Percentiles rank a stretch among this genome's conserved stretches.
phyloP scores from a whole-genome alignment of 1,140 invertebrate genomes.

The Microplitis demolitor region DNA sequence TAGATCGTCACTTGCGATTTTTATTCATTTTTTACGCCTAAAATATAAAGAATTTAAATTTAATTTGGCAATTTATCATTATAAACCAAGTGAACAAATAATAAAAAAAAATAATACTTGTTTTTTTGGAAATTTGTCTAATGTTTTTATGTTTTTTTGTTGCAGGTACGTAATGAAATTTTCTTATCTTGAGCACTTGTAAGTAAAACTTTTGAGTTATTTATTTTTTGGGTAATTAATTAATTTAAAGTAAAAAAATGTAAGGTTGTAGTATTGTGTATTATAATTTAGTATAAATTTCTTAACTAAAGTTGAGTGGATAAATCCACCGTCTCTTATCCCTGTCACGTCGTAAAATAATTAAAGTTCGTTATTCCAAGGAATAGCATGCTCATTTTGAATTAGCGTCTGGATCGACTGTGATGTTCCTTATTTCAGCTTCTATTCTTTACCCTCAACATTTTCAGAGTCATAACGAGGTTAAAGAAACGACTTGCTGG shows the following conservation, averaged over 20 bases:
- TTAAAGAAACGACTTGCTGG: constrained; percentile 28
- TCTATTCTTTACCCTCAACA: not conserved
- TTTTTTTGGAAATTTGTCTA: no score
- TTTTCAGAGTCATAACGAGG: constrained; percentile 26
- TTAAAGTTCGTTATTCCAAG: constrained; percentile 14
- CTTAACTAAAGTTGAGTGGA: constrained; percentile 17
- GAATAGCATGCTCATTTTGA: constrained; percentile 9
- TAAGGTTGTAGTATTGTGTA: not conserved
- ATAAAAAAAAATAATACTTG: no score
- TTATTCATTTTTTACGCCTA: no score
- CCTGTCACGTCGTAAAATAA: constrained; percentile 30
- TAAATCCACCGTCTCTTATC: constrained; percentile 17
- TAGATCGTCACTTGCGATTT: no score
- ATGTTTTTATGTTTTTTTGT: no score
- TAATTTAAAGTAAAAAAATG: not conserved
- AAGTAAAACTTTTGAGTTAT: no score
- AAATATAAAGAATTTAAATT: no score
- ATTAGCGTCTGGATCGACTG: not conserved
- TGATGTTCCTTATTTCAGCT: constrained; percentile 1
- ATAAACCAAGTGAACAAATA: no score
- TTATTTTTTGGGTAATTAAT: no score
- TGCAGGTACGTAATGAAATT: no score
- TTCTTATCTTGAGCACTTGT: no score
- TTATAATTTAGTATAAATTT: constrained; percentile 1
- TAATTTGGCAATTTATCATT: no score